Evolutionary conservation across 2,113 vertebrate species (phyloP), one percentile per base, ranked within the genome.

Genomic region (Xiphophorus maculatus): DNA sequence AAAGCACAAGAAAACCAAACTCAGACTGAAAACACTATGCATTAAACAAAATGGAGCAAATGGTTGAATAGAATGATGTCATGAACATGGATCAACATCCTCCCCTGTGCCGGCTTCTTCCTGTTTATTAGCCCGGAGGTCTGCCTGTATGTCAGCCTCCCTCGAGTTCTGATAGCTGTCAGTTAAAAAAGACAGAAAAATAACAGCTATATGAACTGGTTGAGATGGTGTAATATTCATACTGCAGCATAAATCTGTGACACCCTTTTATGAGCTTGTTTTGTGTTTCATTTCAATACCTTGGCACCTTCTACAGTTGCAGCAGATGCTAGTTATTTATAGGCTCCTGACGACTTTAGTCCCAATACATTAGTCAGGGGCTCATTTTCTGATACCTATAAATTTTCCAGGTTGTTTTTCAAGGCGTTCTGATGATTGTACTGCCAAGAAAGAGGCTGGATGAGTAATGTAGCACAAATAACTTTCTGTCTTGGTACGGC

Each of bases 221-320:
- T 78, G 70, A 73, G 33, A 58, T 9, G 0, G 30, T 15, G 77
- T 87, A 79, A 75, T 77, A 72, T 71, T 89, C 88, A 87, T 76
- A 77, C 70, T 13, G 58, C 0, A 22, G 48, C 61, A 85, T 91
- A 82, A 89, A 91, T 92, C 84, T 79, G 69, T 75, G 37, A 73
- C 68, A 68, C 82, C 22, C 66, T 80, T 90, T 84, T 79, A 79
- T 44, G 74, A 79, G 69, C 37, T 71, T 25, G 13, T 29, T 81
- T 65, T 75, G 67, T 61, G 76, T 82, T 81, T 79, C 51, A 84
- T 81, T 89, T 74, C 79, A 87, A 63, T 84, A 66, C 65, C 84
- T 84, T 81, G 54, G 72, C 77, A 76, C 82, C 51, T 54, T 69
- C 82, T 74, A 28, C 33, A 77, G 71, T 78, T 73, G 80, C 27